These are phyloP conservation scores for Metalampra italica DNA, from an alignment of 2,888 invertebrate species.

Conservation along the genomic window DNA sequence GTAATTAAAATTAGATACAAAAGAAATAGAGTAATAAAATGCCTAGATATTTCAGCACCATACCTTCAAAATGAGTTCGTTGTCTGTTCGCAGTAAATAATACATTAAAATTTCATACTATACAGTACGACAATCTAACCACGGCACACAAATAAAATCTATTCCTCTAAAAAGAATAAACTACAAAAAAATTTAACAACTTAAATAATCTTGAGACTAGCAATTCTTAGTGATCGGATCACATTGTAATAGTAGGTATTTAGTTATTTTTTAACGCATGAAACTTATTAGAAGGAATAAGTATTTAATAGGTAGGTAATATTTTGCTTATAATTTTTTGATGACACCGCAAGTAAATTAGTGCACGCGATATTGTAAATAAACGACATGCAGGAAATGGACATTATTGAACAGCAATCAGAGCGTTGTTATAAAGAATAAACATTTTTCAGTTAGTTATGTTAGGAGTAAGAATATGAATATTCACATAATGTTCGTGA, in stretches of 20 bases:
- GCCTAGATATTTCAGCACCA: neutral
- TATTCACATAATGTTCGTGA: neutral
- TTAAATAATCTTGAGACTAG: constrained; percentile 63
- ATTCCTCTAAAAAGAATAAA: neutral
- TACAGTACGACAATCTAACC: neutral
- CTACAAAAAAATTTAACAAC: constrained; percentile 3
- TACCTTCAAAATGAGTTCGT: neutral
- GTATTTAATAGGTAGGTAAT: neutral
- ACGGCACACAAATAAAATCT: neutral
- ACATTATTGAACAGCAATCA: neutral
- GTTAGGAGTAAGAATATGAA: neutral
- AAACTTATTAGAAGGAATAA: neutral
- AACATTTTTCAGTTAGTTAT: neutral
- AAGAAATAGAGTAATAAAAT: neutral
- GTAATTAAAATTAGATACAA: constrained; percentile 2
- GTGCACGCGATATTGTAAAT: neutral
- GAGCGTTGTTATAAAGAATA: neutral
- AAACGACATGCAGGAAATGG: neutral
- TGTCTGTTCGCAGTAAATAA: neutral
- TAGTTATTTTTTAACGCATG: neutral
- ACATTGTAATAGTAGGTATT: constrained; percentile 1
- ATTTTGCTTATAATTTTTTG: neutral
- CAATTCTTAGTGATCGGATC: constrained; percentile 59
- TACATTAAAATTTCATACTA: neutral
- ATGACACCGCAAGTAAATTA: neutral